These are phyloP conservation scores for Tamandua tetradactyla DNA, from an alignment of 2,797 vertebrate genomes.

Conservation along the genomic window DNA sequence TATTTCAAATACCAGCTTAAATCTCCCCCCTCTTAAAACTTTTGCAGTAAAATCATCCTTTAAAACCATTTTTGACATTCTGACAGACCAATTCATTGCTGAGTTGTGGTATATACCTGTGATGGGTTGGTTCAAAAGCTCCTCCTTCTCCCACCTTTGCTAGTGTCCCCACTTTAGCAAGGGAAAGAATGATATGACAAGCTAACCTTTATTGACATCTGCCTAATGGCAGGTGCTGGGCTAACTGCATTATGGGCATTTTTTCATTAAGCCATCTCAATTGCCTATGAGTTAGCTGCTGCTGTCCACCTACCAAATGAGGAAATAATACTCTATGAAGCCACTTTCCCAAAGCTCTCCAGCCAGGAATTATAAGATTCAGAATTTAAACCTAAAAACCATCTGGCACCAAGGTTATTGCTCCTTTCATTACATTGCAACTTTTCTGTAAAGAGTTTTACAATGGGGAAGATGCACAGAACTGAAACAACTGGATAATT, in stretches of 20 bases:
- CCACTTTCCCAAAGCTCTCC: constrained; percentile 13
- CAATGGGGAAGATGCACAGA: constrained; percentile 7
- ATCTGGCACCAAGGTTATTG: background rate
- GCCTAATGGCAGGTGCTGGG: background rate
- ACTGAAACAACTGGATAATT: constrained; percentile 14
- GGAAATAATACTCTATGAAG: background rate
- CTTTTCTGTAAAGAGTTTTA: constrained; percentile 54
- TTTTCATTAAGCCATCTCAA: background rate
- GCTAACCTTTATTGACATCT: background rate
- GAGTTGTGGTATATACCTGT: background rate
- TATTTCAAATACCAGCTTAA: background rate
- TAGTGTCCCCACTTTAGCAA: background rate
- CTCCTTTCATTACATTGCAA: background rate
- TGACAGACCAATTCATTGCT: background rate
- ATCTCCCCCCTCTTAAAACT: background rate
- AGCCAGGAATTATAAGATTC: background rate
- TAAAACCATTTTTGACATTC: background rate
- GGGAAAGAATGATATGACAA: background rate
- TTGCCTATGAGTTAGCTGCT: background rate
- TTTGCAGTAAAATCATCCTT: background rate
- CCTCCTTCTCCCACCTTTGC: background rate
- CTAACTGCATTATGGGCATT: background rate
- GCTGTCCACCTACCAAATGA: background rate
- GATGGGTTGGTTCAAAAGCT: background rate
- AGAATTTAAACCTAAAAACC: constrained; percentile 1